A percentile compares a stretch with the other conserved stretches of the same genome.
These are phyloP conservation scores for Nomada fucata DNA, from an alignment of 2,888 invertebrate species.

Conservation along the genomic window DNA sequence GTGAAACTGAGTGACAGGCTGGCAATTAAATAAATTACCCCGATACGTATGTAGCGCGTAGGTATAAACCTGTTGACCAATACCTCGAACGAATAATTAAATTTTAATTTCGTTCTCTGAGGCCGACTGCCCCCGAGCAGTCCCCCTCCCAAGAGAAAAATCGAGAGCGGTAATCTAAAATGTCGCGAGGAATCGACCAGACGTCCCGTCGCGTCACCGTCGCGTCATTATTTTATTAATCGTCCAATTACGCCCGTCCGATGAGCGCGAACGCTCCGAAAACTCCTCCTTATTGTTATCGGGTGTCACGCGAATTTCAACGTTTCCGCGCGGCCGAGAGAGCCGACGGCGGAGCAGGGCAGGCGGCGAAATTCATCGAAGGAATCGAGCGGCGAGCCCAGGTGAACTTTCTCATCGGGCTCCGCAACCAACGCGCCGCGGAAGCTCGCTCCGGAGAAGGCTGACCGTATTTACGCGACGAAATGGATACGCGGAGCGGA, in stretches of 20 bases:
- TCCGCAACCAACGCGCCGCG: constrained; percentile 50
- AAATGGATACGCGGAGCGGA: constrained; percentile 53
- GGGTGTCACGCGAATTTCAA: constrained; percentile 49
- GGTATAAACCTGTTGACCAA: background rate
- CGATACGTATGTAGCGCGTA: background rate
- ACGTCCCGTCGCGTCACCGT: constrained; percentile 15
- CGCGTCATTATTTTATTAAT: constrained; percentile 51
- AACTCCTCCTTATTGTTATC: constrained; percentile 18
- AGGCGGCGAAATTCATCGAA: constrained; percentile 56
- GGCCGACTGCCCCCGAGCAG: background rate
- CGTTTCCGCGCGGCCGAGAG: constrained; percentile 9
- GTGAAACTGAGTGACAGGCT: background rate
- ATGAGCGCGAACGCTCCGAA: constrained; percentile 19
- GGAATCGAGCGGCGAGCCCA: constrained; percentile 33
- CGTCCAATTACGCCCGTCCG: constrained; percentile 49
- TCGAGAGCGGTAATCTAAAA: background rate
- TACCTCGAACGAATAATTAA: constrained; percentile 13
- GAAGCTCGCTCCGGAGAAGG: constrained; percentile 47
- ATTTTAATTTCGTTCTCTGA: constrained; percentile 53
- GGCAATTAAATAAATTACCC: background rate
- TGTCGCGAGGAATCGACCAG: constrained; percentile 29
- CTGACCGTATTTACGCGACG: constrained; percentile 53
- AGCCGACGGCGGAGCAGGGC: constrained; percentile 7
- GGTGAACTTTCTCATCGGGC: constrained; percentile 55
- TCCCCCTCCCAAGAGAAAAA: too few species aligned